A percentile compares a stretch with the other conserved stretches of the same genome.
These are phyloP conservation scores for Stramonita haemastoma DNA, from an alignment of 2,888 invertebrate genomes.

Conservation along the genomic window DNA sequence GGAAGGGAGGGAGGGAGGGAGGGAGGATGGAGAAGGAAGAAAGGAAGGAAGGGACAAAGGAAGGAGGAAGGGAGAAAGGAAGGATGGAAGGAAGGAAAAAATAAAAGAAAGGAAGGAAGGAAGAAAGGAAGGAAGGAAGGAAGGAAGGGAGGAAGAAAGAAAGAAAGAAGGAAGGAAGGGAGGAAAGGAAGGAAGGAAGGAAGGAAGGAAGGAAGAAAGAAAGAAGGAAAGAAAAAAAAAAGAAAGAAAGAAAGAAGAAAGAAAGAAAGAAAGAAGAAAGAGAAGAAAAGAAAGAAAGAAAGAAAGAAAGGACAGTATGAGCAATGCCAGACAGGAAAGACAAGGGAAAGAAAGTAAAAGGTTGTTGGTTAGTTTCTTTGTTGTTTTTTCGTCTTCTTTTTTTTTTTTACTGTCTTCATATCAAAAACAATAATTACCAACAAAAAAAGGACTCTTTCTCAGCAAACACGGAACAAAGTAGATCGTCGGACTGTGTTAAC, in stretches of 20 bases:
- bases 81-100: neutral
- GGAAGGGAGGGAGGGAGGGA: neutral
- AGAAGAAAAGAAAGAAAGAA: constrained; percentile 10
- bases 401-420: no score
- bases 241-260: neutral
- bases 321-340: neutral
- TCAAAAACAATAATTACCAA: no score
- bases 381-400: no score
- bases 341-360: no score
- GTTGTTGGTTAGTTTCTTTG: no score
- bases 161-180: neutral
- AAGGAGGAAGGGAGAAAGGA: neutral
- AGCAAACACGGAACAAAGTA: no score
- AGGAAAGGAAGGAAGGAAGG: neutral
- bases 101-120: neutral
- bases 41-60: neutral
- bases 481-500: no score
- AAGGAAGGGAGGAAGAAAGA: neutral
- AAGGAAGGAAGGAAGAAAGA: neutral
- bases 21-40: neutral
- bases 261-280: neutral
- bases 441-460: no score
- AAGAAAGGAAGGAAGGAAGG: neutral
- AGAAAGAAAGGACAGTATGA: constrained; percentile 15
- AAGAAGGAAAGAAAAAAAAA: neutral